Conservation (phyloP, 2,888 invertebrate genomes). For the Sceliomorpha sp. region DNA sequence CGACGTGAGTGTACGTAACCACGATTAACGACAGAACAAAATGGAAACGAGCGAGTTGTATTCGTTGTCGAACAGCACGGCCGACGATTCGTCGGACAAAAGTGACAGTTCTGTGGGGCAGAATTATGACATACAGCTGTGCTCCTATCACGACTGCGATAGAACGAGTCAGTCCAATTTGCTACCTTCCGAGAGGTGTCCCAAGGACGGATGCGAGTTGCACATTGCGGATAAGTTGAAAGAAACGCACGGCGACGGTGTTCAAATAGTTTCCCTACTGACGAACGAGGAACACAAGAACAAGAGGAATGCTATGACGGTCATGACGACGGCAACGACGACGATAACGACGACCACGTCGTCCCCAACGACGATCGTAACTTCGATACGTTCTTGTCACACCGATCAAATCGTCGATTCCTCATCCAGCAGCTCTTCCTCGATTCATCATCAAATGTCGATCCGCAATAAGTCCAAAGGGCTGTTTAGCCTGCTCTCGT, state of each 20-base stretch:
- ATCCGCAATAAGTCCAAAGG: conserved; percentile 24
- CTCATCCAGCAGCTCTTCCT: conserved; percentile 14
- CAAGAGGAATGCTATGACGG: conserved; percentile 13
- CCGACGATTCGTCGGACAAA: conserved; percentile 66
- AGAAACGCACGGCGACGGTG: too few species aligned
- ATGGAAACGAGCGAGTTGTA: conserved; percentile 46
- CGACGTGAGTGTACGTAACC: conserved; percentile 5
- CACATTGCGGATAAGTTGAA: conserved; percentile 52
- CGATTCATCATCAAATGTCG: conserved; percentile 15
- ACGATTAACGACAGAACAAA: conserved; percentile 9
- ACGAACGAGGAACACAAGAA: background rate
- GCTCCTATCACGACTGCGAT: conserved; percentile 69
- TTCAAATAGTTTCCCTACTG: too few species aligned
- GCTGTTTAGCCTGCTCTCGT: conserved; percentile 25
- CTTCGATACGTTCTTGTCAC: conserved; percentile 10
- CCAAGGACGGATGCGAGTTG: conserved; percentile 59
- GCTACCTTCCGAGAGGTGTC: conserved; percentile 33
- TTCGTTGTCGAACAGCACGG: conserved; percentile 53
- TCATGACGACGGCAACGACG: conserved; percentile 5
- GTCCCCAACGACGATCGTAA: conserved; percentile 9
- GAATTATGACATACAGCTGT: conserved; percentile 67
- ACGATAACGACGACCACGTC: conserved; percentile 1
- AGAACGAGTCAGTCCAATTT: conserved; percentile 66
- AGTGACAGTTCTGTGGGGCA: conserved; percentile 63
- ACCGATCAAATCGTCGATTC: conserved; percentile 23